Base-by-base conservation (phyloP, 1,140 invertebrate species). In the Scaptodrosophila lebanonensis region DNA sequence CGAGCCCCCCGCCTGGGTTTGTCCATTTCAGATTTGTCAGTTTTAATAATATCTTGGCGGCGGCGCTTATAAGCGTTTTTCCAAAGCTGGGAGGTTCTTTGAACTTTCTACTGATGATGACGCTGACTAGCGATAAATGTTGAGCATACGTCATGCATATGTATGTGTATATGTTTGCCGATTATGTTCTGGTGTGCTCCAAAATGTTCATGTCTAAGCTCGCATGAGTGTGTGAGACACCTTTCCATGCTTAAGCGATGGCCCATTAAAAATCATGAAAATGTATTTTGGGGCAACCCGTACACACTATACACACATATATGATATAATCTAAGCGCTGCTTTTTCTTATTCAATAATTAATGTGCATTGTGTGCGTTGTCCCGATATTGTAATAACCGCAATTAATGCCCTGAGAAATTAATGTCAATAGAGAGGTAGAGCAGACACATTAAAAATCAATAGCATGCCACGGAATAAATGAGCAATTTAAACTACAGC, bases 321-420 rank as follows among this genome's bases (percentile, higher is more conserved):
- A 27, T 68, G 73, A 79, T 79, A 65, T 44, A 57, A 77, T 72
- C 72, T 61, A 59, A 42, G 33, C 32, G 29, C 38, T 29, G 25
- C 8, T 32, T 39, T 39, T 22, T 30, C 25, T 11, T 25, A 15
- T 18, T 64, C 9, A 45, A 77, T 77, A 68, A 77, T 77, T 77
- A 68, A 77, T 77, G 75, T 35, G 18, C 43, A 58, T 68, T 79
- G 68, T 61, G 27, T 8, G 22, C 3, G 22, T 8, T n/a, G n/a
- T n/a, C n/a, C n/a, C n/a, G n/a, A n/a, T n/a, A 63, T 49, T 68
- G 73, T 79, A 77, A 77, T 77, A 68, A 79, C 68, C 47, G 68
- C 53, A 77, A 77, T 77, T 77, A 77, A 77, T 72, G 67, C 45
- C 30, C 25, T 39, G 62, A 39, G 25, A 29, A 53, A 72, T 65